Conservation (phyloP, 2,888 invertebrate species). For the Endotricha flammealis region DNA sequence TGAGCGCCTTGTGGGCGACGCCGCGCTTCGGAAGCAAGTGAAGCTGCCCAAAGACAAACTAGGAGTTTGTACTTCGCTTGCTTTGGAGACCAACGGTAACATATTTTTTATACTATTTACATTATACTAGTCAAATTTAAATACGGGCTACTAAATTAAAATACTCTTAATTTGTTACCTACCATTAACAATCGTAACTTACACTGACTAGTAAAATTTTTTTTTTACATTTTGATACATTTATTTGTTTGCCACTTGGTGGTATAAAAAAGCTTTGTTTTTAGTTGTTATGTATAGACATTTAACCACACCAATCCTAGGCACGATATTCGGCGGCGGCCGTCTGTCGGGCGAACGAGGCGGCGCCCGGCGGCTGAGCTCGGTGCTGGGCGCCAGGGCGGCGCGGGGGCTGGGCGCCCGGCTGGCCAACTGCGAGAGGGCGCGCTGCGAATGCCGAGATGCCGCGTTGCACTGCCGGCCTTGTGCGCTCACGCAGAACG, state of each 20-base stretch:
- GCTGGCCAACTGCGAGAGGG: constrained; percentile 29
- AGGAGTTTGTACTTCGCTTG: constrained; percentile 88
- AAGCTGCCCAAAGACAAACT: constrained; percentile 85
- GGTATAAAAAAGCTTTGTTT: no score
- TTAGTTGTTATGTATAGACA: no score
- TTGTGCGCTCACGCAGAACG: constrained; percentile 42
- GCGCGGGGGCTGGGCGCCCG: constrained; percentile 26
- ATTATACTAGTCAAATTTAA: no score
- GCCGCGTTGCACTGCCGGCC: constrained; percentile 51
- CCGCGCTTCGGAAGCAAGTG: constrained; percentile 84
- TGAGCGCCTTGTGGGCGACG: constrained; percentile 83
- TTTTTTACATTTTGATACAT: no score
- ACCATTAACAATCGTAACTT: no score
- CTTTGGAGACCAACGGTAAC: constrained; percentile 91
- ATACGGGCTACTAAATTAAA: no score
- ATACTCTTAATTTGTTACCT: no score
- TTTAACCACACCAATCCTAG: constrained; percentile 26
- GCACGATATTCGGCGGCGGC: constrained; percentile 64
- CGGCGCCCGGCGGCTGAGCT: constrained; percentile 58
- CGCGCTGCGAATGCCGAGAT: constrained; percentile 66
- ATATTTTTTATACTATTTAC: constrained; percentile 15
- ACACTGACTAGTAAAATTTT: no score
- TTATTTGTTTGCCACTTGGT: no score
- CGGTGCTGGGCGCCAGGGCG: constrained; percentile 51
- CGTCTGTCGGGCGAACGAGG: constrained; percentile 58